Base-by-base conservation (phyloP, 1,140 invertebrate species). In the Trachymyrmex cornetzi region DNA sequence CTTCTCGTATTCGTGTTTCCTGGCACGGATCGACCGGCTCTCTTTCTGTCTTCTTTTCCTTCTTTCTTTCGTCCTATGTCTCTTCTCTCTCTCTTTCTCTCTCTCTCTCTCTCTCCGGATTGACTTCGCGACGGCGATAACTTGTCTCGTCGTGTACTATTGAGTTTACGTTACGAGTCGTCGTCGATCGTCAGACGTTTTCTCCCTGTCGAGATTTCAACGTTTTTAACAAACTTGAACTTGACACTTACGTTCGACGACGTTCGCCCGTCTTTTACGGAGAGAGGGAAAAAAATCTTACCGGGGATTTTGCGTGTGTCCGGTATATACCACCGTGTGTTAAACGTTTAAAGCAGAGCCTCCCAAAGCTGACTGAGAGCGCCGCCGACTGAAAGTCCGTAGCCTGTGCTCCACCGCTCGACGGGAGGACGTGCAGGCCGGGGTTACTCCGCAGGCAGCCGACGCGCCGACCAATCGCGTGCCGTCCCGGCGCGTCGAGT, bases 341-440 rank as follows among this genome's bases (percentile, higher is more conserved):
- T 34, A 34, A 77, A 88, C 77, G 77, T 71, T 91, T 69, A 44
- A 71, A 84, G 92, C 88, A 90, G 86, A 90, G 87, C 93, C 91
- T 91, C 92, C 93, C 92, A 93, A 89, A 93, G 89, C 92, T 90
- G 88, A 94, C 94, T 94, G 90, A 89, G 69, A 81, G 67, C 71
- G 57, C 34, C 69, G 90, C 90, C 87, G 89, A 94, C 93, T 93
- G 90, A 89, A 61, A 75, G 63, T 44, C 34, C 19, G 59, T 30
- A 66, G 30, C 66, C 6, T 24, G 38, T 61, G 63, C 71, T 48
- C 63, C 44, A n/a, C 24, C 50, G 63, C 57, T 48, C 48, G n/a
- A 27, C 38, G 48, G 24, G n/a, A 53, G 63, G 30, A 34, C 77
- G 38, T 16, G 63, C 30, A 38, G 61, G n/a, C 77, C 3, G 48